Evolutionary conservation across 2,888 invertebrate genomes (phyloP).

Genomic region (Dynastes hyllus): DNA sequence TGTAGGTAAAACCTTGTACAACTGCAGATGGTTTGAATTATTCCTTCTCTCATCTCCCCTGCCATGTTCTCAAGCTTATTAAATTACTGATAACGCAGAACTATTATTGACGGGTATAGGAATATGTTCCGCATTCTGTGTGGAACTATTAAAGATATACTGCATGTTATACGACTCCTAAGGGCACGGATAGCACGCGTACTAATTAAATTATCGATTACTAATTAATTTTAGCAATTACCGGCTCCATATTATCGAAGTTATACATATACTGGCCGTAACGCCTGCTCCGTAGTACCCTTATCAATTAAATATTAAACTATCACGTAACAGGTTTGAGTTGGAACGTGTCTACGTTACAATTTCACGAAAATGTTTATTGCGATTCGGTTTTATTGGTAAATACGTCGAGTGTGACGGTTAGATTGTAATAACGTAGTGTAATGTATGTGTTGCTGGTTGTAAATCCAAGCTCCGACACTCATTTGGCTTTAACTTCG

Average conservation of each 20-base stretch:
- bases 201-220: conserved; percentile 51
- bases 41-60: background rate
- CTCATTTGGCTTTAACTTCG: background rate
- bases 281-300: background rate
- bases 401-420: background rate
- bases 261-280: conserved; percentile 13
- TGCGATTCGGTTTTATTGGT: conserved; percentile 15
- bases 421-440: background rate
- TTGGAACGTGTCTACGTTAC: background rate
- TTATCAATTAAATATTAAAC: conserved; percentile 36
- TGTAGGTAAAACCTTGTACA: background rate
- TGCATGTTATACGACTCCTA: no score
- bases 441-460: background rate
- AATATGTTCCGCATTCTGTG: no score
- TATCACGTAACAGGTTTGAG: conserved; percentile 2
- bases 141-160: background rate
- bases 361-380: conserved; percentile 26
- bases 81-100: background rate
- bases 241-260: conserved; percentile 36
- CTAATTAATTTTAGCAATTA: conserved; percentile 48
- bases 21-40: background rate
- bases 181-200: background rate
- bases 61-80: background rate
- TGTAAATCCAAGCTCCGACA: background rate
- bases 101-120: background rate